Evolutionary conservation across 2,888 invertebrate species (phyloP).

Genomic region (Volucella zonaria): DNA sequence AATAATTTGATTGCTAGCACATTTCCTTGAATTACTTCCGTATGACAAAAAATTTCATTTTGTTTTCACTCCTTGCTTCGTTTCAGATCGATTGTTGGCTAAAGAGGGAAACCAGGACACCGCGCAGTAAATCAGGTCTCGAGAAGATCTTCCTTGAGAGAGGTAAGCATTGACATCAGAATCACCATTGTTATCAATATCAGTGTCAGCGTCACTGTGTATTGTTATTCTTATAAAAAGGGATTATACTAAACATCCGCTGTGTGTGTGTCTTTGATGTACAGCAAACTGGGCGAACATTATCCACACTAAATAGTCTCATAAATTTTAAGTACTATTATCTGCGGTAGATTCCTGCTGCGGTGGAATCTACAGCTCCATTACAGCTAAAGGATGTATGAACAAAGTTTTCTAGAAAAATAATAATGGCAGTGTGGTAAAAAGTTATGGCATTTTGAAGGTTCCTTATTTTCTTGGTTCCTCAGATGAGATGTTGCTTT

Average conservation of each 20-base stretch:
- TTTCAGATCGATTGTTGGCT: slow-evolving; percentile 17
- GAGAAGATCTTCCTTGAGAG: neutral
- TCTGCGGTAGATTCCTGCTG: slow-evolving; percentile 19
- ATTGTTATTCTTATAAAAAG: neutral
- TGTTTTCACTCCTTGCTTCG: slow-evolving; percentile 16
- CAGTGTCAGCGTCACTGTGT: neutral
- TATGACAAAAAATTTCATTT: slow-evolving; percentile 22
- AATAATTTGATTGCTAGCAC: slow-evolving; percentile 41
- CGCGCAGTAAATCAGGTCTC: slow-evolving; percentile 37
- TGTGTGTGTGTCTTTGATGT: slow-evolving; percentile 27
- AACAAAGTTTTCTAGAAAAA: slow-evolving; percentile 9
- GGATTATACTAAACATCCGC: slow-evolving; percentile 27
- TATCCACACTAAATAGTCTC: slow-evolving; percentile 51
- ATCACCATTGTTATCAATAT: neutral
- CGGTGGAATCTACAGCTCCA: neutral
- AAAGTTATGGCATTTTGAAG: neutral
- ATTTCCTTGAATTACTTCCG: slow-evolving; percentile 27
- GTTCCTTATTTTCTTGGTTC: neutral
- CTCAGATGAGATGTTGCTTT: neutral
- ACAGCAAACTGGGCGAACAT: slow-evolving; percentile 27
- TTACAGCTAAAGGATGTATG: neutral
- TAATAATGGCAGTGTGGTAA: slow-evolving; percentile 17
- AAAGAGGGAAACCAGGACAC: neutral
- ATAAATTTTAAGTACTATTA: slow-evolving; percentile 40
- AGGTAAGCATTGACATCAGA: slow-evolving; percentile 22